Base-by-base conservation (phyloP, 2,888 invertebrate genomes). In the Lapara coniferarum region DNA sequence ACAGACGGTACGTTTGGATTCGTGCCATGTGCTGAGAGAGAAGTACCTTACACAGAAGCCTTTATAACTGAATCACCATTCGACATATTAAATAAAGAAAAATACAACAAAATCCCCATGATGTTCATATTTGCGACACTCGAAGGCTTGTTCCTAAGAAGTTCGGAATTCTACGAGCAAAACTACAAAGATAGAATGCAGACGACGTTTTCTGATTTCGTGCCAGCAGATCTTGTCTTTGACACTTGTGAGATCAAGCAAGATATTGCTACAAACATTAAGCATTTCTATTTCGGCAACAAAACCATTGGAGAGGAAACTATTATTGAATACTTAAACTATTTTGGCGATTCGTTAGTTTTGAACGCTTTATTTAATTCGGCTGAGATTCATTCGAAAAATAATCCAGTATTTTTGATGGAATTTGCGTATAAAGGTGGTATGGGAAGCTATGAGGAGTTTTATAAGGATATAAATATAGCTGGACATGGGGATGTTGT, bases 1-100 rank as follows among this genome's bases (percentile, higher is more conserved):
- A 80, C 75, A 12, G 81, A 82, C 67, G 83, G 83, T 0, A 79
- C 77, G 1, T 78, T 81, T 68, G 86, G 84, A 0, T 85, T 85
- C 16, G 81, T 76, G 0, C 85, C 85, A 1, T 85, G 86, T 66
- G 66, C 84, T 1, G 84, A 86, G 53, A 78, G 68, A 30, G 72
- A 73, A 37, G 7, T 77, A 6, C 68, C 66, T 10, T 71, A 72
- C 0, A 69, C 66, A 4, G 70, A 75, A n/a, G 69, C 79, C 0
- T 76, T 84, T 51, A 69, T 84, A 12, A 74, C 72, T 10, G 71
- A 74, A 51, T 46, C 76, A 5, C 81, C 84, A 5, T 53, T 69
- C 4, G 68, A 78, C 5, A 73, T 78, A 19, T 66, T 84, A 6
- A 75, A 66, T 16, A 71, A 72, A 30, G 74, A 73, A 5, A 71